Base-by-base conservation (phyloP, 1,140 invertebrate species). In the Temnothorax curvispinosus region DNA sequence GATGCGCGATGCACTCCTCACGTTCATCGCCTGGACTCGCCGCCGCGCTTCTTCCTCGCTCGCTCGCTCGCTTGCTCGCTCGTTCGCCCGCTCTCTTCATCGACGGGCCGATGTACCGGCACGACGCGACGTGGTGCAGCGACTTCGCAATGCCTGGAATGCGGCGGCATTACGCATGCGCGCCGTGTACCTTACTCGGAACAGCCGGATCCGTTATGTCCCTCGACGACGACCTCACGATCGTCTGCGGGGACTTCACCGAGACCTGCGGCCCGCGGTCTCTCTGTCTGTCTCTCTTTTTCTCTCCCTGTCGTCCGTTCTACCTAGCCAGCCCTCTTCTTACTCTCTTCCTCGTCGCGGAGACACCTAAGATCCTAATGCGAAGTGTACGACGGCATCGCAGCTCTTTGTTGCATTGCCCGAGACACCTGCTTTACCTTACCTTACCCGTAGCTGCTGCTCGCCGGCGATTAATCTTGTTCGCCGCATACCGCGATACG, bases 131-230 rank as follows among this genome's bases (percentile, higher is more conserved):
- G 90, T 91, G 91, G 89, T 92, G 89, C 90, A 92, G 90, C 92
- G 93, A 91, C 89, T 91, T 91, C 58, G 92, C 93, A 92, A 95
- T 95, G 94, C 88, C 56, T 93, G 94, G 94, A 95, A 95, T 95
- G 94, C 92, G 91, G 88, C 91, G 91, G 91, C 93, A 95, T 95
- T 95, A 95, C 93, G 94, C 94, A 95, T 95, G 94, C 95, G 94
- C 94, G 86, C 87, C 92, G 93, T 93, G 93, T 95, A 93, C 92
- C 93, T 93, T 94, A 94, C 94, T 94, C 91, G 91, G 94, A 95
- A 95, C 88, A 90, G 92, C 80, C 90, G 87, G 88, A 92, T 93
- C 93, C 93, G 93, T 94, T 94, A 93, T 94, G 91, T 91, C 90
- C 86, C 92, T 93, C 87, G 87, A 89, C 90, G 84, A 90, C 89